A percentile compares a stretch with the other conserved stretches of the same genome.
Evolutionary conservation across 2,797 vertebrate genomes (phyloP).

Genomic region (Rousettus madagascariensis): DNA sequence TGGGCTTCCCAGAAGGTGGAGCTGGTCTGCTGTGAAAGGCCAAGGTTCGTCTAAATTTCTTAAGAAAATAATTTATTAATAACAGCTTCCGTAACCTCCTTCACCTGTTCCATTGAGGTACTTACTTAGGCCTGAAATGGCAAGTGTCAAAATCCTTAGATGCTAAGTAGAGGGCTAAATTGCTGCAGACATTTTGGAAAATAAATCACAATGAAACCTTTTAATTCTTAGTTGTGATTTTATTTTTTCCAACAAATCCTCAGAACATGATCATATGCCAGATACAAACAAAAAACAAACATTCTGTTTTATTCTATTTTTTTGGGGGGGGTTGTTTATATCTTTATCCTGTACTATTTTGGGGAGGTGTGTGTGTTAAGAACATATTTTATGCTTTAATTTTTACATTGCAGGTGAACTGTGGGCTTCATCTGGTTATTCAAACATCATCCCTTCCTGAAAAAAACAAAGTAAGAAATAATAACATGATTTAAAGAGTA

Average conservation of each 20-base stretch:
- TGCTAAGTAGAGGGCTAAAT: conserved; percentile 1
- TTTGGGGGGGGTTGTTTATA: not conserved
- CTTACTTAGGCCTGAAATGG: not conserved
- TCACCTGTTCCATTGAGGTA: not conserved
- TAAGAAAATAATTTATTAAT: conserved; percentile 29
- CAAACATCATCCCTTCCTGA: conserved; percentile 85
- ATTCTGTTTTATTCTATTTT: not conserved
- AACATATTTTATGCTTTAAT: conserved; percentile 60
- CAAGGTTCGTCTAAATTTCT: conserved; percentile 3
- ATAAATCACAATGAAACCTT: conserved; percentile 34
- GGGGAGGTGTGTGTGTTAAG: not conserved
- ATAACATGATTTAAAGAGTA: conserved; percentile 24
- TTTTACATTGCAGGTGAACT: conserved; percentile 84
- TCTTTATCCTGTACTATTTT: not conserved
- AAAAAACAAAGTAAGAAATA: conserved; percentile 83
- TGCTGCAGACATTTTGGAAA: conserved; percentile 60
- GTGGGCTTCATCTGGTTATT: conserved; percentile 88
- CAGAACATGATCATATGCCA: not conserved
- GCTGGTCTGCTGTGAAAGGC: conserved; percentile 51
- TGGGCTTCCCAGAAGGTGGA: conserved; percentile 65
- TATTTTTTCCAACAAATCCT: not conserved
- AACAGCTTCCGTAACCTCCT: not conserved
- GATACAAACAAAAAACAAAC: not conserved
- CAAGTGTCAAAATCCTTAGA: not conserved
- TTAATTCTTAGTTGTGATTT: conserved; percentile 27